phyloP scores from a whole-genome alignment of 2,113 vertebrate species.

The Nibea coibor region DNA sequence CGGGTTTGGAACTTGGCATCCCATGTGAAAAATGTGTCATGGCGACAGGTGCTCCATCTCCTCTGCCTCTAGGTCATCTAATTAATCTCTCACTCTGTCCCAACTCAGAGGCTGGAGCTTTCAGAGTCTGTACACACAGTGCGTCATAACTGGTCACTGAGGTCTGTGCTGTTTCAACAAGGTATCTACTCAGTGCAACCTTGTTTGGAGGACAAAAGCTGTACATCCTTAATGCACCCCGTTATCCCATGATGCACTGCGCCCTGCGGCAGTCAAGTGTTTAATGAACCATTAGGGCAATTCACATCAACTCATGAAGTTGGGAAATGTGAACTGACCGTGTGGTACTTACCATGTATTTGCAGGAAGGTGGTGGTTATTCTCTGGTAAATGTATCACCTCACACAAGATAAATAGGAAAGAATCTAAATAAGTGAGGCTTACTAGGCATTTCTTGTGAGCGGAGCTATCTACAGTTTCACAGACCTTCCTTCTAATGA shows the following conservation, averaged over 20 bases:
- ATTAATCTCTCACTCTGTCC: constrained; percentile 43
- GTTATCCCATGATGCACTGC: not conserved
- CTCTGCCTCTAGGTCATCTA: constrained; percentile 43
- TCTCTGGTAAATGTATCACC: not conserved
- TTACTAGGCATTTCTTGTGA: no score
- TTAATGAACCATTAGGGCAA: not conserved
- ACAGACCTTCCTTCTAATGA: not conserved
- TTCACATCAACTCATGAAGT: not conserved
- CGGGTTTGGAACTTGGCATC: constrained; percentile 30
- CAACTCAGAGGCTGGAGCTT: constrained; percentile 20
- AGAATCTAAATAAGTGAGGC: not conserved
- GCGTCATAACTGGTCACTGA: not conserved
- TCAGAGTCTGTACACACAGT: constrained; percentile 1
- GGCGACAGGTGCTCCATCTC: constrained; percentile 50
- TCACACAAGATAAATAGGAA: not conserved
- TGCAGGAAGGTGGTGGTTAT: not conserved
- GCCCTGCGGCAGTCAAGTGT: not conserved
- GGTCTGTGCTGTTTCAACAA: constrained; percentile 17
- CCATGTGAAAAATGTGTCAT: constrained; percentile 44
- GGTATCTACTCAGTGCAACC: not conserved
- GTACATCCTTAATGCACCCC: not conserved
- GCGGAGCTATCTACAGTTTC: no score
- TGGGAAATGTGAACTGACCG: not conserved
- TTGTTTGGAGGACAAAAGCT: not conserved
- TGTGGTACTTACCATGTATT: not conserved